Conservation (phyloP, 2,888 invertebrate genomes). For the Agrotis ipsilon region DNA sequence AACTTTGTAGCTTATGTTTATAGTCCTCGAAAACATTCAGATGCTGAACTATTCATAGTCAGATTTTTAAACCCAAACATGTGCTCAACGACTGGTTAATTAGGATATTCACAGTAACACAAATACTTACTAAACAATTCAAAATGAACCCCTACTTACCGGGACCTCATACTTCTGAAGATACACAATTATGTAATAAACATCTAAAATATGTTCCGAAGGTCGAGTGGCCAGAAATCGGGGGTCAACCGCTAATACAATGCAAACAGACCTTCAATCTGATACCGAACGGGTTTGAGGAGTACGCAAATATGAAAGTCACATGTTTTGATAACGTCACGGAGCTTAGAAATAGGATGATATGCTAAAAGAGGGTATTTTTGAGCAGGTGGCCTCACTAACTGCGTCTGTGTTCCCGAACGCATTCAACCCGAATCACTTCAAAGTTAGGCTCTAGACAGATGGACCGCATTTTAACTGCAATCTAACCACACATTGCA, state of each 20-base stretch:
- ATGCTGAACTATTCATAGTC: background rate
- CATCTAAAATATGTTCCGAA: conserved; percentile 17
- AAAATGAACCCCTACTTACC: background rate
- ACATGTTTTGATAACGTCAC: conserved; percentile 9
- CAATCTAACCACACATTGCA: too few species aligned
- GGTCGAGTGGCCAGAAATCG: conserved; percentile 2
- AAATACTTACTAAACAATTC: conserved; percentile 9
- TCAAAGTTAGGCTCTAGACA: too few species aligned
- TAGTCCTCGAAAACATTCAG: too few species aligned
- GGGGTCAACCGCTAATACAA: conserved; percentile 37
- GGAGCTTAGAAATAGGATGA: conserved; percentile 28
- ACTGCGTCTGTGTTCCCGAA: too few species aligned
- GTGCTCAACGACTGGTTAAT: background rate
- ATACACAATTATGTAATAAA: conserved; percentile 1
- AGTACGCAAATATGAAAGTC: conserved; percentile 43
- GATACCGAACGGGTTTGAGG: conserved; percentile 43
- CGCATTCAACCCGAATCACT: too few species aligned
- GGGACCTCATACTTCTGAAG: conserved; percentile 8
- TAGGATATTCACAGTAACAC: background rate
- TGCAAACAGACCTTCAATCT: conserved; percentile 44
- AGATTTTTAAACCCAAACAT: background rate
- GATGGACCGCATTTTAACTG: too few species aligned
- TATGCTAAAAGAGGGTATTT: background rate
- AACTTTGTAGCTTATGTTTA: too few species aligned
- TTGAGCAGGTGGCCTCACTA: too few species aligned